These are phyloP conservation scores for Sebastiscus albofasciatus DNA, from an alignment of 2,797 vertebrate genomes.

Conservation along the genomic window DNA sequence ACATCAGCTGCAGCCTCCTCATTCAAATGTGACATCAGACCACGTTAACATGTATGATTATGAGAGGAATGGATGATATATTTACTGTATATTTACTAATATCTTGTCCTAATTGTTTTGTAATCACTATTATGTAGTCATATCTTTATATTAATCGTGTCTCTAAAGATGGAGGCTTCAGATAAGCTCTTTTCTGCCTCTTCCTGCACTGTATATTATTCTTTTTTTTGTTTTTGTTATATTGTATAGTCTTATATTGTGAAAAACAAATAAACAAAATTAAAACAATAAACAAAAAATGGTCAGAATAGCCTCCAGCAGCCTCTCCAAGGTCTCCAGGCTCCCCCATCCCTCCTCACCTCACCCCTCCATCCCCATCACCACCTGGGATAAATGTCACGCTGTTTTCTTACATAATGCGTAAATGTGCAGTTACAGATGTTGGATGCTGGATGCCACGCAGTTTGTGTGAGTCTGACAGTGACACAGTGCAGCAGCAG, in stretches of 20 bases:
- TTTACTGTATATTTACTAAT: too few relatives aligned
- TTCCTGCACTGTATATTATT: too few relatives aligned
- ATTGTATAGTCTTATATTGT: too few relatives aligned
- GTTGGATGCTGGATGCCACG: constrained; percentile 36
- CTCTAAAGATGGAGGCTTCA: too few relatives aligned
- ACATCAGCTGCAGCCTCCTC: constrained; percentile 32
- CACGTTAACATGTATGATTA: neutral
- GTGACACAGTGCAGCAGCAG: constrained; percentile 27
- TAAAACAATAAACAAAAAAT: too few relatives aligned
- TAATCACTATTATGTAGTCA: too few relatives aligned
- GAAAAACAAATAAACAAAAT: too few relatives aligned
- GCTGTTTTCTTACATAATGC: constrained; percentile 65
- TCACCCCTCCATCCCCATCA: neutral
- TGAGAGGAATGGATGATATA: neutral
- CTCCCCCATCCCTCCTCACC: neutral
- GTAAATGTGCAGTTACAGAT: constrained; percentile 51
- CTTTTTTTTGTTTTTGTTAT: too few relatives aligned
- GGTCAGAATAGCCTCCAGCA: neutral
- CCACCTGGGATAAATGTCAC: constrained; percentile 52
- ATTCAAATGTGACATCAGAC: neutral
- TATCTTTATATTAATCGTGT: too few relatives aligned
- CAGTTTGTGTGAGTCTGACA: neutral
- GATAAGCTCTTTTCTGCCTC: too few relatives aligned
- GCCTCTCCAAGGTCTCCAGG: neutral
- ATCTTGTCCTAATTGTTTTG: too few relatives aligned